phyloP scores from a whole-genome alignment of 2,888 invertebrate species.

The Sussaba pulchella region DNA sequence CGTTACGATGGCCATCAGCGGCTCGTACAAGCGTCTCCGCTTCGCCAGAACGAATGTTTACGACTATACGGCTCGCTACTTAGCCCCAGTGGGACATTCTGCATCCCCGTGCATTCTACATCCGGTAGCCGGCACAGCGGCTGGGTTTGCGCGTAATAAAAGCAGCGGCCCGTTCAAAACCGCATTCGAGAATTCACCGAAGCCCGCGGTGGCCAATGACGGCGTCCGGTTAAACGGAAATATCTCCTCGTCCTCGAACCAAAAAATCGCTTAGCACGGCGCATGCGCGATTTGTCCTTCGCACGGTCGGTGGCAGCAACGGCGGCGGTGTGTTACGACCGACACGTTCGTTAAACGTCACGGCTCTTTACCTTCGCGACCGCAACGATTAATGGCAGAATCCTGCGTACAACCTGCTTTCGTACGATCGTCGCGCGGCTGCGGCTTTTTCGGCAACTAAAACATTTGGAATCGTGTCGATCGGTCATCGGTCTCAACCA shows the following conservation, averaged over 20 bases:
- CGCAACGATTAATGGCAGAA: background rate
- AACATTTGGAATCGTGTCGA: background rate
- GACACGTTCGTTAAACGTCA: constrained; percentile 33
- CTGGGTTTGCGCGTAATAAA: background rate
- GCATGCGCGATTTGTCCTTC: background rate
- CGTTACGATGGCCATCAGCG: constrained; percentile 79
- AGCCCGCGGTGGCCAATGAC: constrained; percentile 74
- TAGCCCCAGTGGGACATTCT: constrained; percentile 69
- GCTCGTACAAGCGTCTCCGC: constrained; percentile 78
- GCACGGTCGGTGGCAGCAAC: background rate
- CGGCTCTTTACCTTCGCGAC: constrained; percentile 41
- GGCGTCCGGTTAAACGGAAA: constrained; percentile 73
- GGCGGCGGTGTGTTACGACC: constrained; percentile 4
- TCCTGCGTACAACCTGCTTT: constrained; percentile 4
- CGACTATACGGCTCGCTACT: constrained; percentile 79
- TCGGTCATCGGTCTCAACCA: constrained; percentile 26
- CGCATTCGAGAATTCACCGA: constrained; percentile 49
- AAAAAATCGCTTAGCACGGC: no score
- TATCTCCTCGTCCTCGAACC: no score
- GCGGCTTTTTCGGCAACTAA: background rate
- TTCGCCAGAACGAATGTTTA: constrained; percentile 79
- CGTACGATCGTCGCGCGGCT: background rate
- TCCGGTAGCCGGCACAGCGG: no score
- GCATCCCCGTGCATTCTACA: no score
- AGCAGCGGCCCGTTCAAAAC: constrained; percentile 2